phyloP scores from a whole-genome alignment of 2,113 vertebrate species.

The Taxidea taxus region DNA sequence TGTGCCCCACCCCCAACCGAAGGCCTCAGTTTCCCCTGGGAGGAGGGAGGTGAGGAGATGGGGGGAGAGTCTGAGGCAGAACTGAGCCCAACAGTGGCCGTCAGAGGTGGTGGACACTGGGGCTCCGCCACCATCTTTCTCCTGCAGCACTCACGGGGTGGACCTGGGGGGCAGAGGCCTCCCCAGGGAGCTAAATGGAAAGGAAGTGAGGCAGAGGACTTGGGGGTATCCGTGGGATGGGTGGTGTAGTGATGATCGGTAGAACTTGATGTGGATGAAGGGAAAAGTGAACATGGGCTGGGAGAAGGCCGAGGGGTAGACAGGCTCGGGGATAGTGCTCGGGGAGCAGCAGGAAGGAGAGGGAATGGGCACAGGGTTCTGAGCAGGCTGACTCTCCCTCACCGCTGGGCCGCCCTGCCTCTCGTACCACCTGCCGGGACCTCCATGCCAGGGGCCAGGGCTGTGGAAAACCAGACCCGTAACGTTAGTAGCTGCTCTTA shows the following conservation, averaged over 20 bases:
- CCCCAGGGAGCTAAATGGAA: background rate
- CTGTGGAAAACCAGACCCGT: fast-evolving
- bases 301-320: background rate
- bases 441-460: fast-evolving
- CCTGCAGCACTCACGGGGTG: fast-evolving
- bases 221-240: background rate
- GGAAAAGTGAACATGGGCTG: background rate
- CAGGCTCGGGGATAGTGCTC: background rate
- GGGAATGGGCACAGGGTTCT: background rate
- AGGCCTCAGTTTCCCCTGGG: background rate
- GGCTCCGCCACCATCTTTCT: background rate
- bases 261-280: background rate
- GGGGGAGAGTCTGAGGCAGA: background rate
- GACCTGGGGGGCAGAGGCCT: background rate
- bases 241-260: fast-evolving
- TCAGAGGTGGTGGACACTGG: fast-evolving
- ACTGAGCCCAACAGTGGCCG: fast-evolving
- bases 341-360: background rate
- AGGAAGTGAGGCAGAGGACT: background rate
- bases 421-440: no score
- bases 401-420: fast-evolving
- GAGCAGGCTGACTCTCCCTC: background rate
- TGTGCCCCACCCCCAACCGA: background rate
- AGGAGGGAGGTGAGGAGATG: background rate
- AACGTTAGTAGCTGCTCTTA: fast-evolving